Evolutionary conservation across 2,888 invertebrate genomes (phyloP).

Genomic region (Sarcophaga variegata): DNA sequence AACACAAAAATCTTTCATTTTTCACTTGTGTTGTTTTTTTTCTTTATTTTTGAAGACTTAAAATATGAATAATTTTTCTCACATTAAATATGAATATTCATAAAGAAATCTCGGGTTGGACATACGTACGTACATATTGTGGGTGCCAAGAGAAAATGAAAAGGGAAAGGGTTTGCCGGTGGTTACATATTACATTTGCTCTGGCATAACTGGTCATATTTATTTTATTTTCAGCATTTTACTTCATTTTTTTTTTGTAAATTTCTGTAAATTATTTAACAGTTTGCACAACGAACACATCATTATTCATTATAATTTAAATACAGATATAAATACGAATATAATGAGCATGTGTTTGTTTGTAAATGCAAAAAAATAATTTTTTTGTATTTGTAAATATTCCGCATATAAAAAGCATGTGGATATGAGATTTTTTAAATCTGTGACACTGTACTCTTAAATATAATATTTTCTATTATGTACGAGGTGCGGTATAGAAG

Average conservation of each 20-base stretch:
- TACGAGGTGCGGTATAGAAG: too few relatives aligned
- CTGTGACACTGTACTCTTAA: too few relatives aligned
- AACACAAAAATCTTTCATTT: slow-evolving; percentile 18
- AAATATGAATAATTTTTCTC: background rate
- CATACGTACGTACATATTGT: background rate
- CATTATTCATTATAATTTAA: slow-evolving; percentile 58
- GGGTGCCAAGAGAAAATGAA: background rate
- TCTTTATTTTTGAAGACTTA: background rate
- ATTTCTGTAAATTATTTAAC: slow-evolving; percentile 36
- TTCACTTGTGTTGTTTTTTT: background rate
- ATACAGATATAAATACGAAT: slow-evolving; percentile 43
- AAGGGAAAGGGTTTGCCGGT: background rate
- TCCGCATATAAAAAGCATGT: too few relatives aligned
- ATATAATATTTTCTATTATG: too few relatives aligned
- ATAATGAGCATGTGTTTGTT: too few relatives aligned
- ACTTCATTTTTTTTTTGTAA: background rate
- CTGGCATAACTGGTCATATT: background rate
- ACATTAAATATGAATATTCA: slow-evolving; percentile 39
- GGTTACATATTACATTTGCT: background rate
- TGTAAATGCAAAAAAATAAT: too few relatives aligned
- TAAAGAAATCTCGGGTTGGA: background rate
- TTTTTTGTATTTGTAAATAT: too few relatives aligned
- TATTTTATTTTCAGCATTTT: background rate
- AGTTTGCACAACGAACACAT: slow-evolving; percentile 39
- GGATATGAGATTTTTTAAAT: too few relatives aligned